Evolutionary conservation across 2,113 vertebrate genomes (phyloP).

Genomic region (Limnothrissa miodon): DNA sequence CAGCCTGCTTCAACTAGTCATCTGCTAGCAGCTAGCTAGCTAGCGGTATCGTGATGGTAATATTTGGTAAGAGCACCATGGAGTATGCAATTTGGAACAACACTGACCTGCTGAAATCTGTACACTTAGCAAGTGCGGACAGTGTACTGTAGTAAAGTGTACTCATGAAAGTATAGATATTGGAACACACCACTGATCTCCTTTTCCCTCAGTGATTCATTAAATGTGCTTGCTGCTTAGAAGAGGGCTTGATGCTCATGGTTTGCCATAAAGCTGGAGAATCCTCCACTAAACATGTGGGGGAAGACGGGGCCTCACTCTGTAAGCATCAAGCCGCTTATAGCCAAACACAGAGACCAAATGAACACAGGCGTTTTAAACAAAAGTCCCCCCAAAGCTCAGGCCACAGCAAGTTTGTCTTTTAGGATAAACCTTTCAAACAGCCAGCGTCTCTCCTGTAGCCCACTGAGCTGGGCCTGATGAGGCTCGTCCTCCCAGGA

Average conservation of each 20-base stretch:
- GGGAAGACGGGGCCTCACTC: constrained; percentile 9
- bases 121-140: too few species aligned
- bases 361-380: background rate
- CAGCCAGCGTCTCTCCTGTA: background rate
- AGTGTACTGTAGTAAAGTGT: too few species aligned
- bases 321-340: background rate
- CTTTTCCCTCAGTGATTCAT: constrained; percentile 18
- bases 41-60: too few species aligned
- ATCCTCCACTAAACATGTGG: constrained; percentile 17
- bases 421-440: constrained; percentile 5
- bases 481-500: background rate
- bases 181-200: too few species aligned
- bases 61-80: too few species aligned
- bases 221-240: constrained; percentile 29
- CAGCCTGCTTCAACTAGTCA: too few species aligned
- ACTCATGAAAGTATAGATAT: too few species aligned
- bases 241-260: constrained; percentile 18
- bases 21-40: too few species aligned
- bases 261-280: constrained; percentile 27
- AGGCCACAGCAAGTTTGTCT: constrained; percentile 4
- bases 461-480: background rate
- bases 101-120: too few species aligned
- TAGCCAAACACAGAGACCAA: background rate
- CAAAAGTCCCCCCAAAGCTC: background rate
- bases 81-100: too few species aligned